Evolutionary conservation across 2,888 invertebrate genomes (phyloP), one percentile per base, ranked within the genome.

Genomic region (Andricus curvator): DNA sequence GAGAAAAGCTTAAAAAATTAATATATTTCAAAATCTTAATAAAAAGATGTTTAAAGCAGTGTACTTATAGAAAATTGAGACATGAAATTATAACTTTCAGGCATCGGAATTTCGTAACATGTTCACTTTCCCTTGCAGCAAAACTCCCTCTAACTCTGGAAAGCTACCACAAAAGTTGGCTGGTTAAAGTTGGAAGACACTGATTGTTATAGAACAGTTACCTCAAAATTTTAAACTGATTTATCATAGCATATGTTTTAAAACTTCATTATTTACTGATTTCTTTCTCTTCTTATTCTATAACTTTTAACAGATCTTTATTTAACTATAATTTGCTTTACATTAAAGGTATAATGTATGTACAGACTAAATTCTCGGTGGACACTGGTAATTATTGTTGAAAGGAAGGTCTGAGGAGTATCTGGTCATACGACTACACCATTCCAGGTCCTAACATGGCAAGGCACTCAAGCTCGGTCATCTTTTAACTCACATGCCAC

Each of bases 401-500:
- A 88, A 88, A 85, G 86, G 85, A 86, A 88, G 87, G 85, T 87
- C 86, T 87, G 88, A 88, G 86, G 88, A 87, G 87, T 88, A 82
- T 88, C 78, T 78, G 77, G 82, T 82, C 79, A 83, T 83, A 82
- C 79, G 88, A 86, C 86, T 87, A 83, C 86, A 85, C 84, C 85
- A 85, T 85, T 86, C 83, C 83, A 83, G 86, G 86, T 88, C 87
- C 86, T 87, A 88, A 91, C 91, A 91, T 88, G 89, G 89, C 90
- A 91, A 90, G 91, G 90, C 91, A 91, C 91, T 91, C 91, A 91
- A 90, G 89, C 88, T 88, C 87, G 90, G 88, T 90, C 89, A 89
- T 90, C 91, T 91, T 90, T 91, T 89, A 90, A 90, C 56, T 74
- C n/a, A 74, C 74, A 74, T 74, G 33, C 56, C 56, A 70, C 29